Evolutionary conservation across 2,113 vertebrate species (phyloP), one percentile per base, ranked within the genome.

Genomic region (Dissostichus mawsoni): DNA sequence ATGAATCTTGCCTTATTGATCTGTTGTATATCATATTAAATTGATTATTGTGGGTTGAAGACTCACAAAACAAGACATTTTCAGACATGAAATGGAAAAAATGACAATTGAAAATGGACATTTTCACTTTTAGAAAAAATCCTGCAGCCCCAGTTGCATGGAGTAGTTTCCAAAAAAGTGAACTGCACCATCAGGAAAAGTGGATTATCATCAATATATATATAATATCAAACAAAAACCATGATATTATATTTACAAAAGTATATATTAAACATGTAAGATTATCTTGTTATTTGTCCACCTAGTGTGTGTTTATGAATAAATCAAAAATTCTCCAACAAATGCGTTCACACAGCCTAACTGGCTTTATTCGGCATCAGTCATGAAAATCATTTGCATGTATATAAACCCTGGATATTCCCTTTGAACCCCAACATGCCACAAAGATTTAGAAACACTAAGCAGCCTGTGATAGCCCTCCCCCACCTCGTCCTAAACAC

Each of bases 381-480:
- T n/a, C 9, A 44, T 51, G 5, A 23, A 20, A 75, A 10, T 2
- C 59, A 50, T 20, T 8, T 5, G 23, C 17, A 11, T 41, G 44
- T 45, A 11, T 25, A 17, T 74, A 81, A 81, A 76, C 56, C 57
- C 66, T 23, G 66, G 59, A 41, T 67, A 59, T 62, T 47, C 65
- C 8, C 4, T 63, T 50, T 79, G 59, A 66, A 79, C 73, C 56
- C 62, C 53, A 25, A 41, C 68, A 45, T 20, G 16, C 55, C 69
- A 33, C 59, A 68, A 62, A 72, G 63, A 56, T 58, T 76, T 56
- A 55, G 67, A 67, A 83, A 64, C 79, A 61, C 51, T 13, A n/a
- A 66, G 0, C 20, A 20, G 56, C 23, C 20, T 29, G 25, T 59
- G 25, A 25, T 11, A 11, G 47, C 11, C 4, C 55, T 16, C 13